Evolutionary conservation across 2,113 vertebrate genomes (phyloP), one percentile per base, ranked within the genome.

Genomic region (Protomyctophum bolini): DNA sequence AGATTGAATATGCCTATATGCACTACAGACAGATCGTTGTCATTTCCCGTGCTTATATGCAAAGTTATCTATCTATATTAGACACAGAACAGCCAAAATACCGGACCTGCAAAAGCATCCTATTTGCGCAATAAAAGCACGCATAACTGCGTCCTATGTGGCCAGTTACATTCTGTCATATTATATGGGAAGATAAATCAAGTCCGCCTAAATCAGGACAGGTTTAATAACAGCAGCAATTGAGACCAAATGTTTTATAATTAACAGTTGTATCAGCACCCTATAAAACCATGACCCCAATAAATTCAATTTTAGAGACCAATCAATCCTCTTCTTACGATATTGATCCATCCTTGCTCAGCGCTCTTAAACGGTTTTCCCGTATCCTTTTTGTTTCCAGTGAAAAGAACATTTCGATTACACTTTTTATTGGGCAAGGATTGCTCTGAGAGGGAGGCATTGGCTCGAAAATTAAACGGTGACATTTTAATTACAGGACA

Each of bases 401-500:
- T 90, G 92, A 91, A 93, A 94, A 93, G 91, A 93, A 92, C 85
- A 71, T 91, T 97, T 96, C 95, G 93, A 96, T 96, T 93, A 89
- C 91, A 87, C 92, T 91, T 94, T 95, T 95, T 94, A 94, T 94
- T 93, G 94, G 93, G 92, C 91, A 88, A 89, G 92, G 94, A 95
- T 92, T 95, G 94, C 91, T 92, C 90, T 88, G 91, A 94, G 93
- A 88, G 94, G 69, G 84, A 91, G 84, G 87, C 90, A 76, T 82
- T 82, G 91, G 92, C 89, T 94, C 85, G 91, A 93, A 94, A 96
- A 96, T 96, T 91, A 96, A 95, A 95, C 88, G 91, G 89, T 97
- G 95, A 97, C 95, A 95, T 95, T 96, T 96, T 96, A 97, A 97
- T 97, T 95, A 96, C 95, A 94, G 94, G 93, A 94, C 95, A 95